phyloP scores from a whole-genome alignment of 2,797 vertebrate genomes.

The Rhincodon typus region DNA sequence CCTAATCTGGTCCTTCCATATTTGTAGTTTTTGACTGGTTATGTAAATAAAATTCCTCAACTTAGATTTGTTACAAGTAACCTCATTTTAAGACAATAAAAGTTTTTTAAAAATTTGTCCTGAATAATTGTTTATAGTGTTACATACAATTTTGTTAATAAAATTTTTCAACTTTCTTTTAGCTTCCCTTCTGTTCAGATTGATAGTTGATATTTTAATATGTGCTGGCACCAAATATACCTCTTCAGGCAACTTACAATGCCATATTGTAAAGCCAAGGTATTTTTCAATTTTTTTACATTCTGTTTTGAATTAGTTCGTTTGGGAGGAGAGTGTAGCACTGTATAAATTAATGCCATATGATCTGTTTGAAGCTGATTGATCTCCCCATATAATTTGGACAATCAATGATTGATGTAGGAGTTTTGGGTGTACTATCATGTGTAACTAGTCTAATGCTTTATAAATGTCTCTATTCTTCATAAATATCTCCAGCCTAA shows the following conservation, averaged over 20 bases:
- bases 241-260: background rate
- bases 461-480: conserved; percentile 4
- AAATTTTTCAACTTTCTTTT: background rate
- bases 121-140: background rate
- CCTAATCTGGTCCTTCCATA: background rate
- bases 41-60: background rate
- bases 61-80: background rate
- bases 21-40: background rate
- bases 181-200: background rate
- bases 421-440: conserved; percentile 7
- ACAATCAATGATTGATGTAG: background rate
- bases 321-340: background rate
- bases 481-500: background rate
- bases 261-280: background rate
- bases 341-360: background rate
- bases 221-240: too few relatives aligned
- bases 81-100: background rate
- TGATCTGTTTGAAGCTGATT: conserved; percentile 1
- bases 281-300: background rate
- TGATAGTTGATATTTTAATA: background rate
- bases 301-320: background rate
- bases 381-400: background rate
- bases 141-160: background rate
- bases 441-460: background rate
- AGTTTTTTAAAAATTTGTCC: background rate